Conservation (phyloP, 1,140 invertebrate genomes). For the Drosophila parabipectinata region DNA sequence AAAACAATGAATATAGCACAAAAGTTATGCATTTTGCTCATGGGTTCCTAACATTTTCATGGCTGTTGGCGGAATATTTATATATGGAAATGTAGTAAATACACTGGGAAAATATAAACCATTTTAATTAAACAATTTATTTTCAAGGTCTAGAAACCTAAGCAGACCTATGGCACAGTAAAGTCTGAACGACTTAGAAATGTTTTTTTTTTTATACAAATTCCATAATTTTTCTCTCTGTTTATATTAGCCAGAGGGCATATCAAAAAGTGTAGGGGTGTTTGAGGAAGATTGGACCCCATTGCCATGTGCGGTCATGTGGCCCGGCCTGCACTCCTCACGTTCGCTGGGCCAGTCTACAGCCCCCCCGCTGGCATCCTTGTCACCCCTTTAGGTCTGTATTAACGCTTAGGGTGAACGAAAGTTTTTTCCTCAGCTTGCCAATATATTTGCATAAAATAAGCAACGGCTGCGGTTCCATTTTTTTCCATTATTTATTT, state of each 20-base stretch:
- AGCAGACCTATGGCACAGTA: no score
- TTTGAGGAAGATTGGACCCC: conserved; percentile 8
- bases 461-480: conserved; percentile 46
- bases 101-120: neutral
- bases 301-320: conserved; percentile 26
- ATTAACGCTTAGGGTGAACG: conserved; percentile 54
- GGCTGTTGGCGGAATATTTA: conserved; percentile 18
- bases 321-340: conserved; percentile 2
- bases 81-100: neutral
- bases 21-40: conserved; percentile 36
- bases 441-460: conserved; percentile 73
- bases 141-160: no score
- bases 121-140: no score
- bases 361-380: conserved; percentile 10
- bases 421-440: conserved; percentile 28
- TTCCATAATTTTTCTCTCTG: neutral
- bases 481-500: conserved; percentile 44
- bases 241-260: conserved; percentile 22
- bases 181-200: no score
- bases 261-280: conserved; percentile 1
- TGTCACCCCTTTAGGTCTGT: conserved; percentile 10
- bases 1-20: conserved; percentile 24
- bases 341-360: neutral
- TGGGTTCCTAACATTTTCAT: conserved; percentile 56
- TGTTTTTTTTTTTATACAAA: no score